Evolutionary conservation across 1,140 invertebrate genomes (phyloP).

Genomic region (Ctenoplectra terminalis): DNA sequence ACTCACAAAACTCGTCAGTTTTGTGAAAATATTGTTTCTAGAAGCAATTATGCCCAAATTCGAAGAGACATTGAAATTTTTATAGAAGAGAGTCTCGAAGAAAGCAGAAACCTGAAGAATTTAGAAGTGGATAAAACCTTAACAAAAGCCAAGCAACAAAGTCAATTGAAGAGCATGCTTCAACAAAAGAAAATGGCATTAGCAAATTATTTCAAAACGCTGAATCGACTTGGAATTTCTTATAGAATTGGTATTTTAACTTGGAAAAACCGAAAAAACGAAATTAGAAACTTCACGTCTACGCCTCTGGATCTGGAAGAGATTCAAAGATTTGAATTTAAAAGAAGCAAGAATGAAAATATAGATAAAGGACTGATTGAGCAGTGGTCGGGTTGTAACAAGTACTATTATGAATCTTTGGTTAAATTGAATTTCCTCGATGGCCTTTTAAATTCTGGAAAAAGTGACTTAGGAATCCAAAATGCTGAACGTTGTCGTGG

Average conservation of each 20-base stretch:
- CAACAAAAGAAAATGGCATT: slow-evolving; percentile 92
- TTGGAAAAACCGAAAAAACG: slow-evolving; percentile 73
- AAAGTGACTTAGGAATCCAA: slow-evolving; percentile 90
- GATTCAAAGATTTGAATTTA: slow-evolving; percentile 76
- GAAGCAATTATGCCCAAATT: slow-evolving; percentile 84
- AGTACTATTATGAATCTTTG: slow-evolving; percentile 90
- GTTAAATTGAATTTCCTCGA: slow-evolving; percentile 87
- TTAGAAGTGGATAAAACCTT: slow-evolving; percentile 85
- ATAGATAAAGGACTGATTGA: slow-evolving; percentile 74
- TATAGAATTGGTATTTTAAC: slow-evolving; percentile 88
- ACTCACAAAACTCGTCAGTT: slow-evolving; percentile 85
- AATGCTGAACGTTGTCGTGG: slow-evolving; percentile 94
- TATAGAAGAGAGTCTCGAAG: slow-evolving; percentile 86
- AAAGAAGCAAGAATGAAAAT: neutral
- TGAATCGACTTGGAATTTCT: slow-evolving; percentile 89
- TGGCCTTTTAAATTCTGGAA: slow-evolving; percentile 85
- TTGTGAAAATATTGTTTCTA: slow-evolving; percentile 85
- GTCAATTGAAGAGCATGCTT: slow-evolving; percentile 91
- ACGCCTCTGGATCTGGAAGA: slow-evolving; percentile 86
- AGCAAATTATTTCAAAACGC: slow-evolving; percentile 91
- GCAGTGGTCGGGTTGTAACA: slow-evolving; percentile 89
- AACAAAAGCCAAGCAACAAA: slow-evolving; percentile 90
- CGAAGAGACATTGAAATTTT: slow-evolving; percentile 86
- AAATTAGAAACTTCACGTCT: slow-evolving; percentile 78
- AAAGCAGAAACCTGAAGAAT: slow-evolving; percentile 85